Evolutionary conservation across 2,797 vertebrate genomes (phyloP).

Genomic region (Neoniphon sammara): DNA sequence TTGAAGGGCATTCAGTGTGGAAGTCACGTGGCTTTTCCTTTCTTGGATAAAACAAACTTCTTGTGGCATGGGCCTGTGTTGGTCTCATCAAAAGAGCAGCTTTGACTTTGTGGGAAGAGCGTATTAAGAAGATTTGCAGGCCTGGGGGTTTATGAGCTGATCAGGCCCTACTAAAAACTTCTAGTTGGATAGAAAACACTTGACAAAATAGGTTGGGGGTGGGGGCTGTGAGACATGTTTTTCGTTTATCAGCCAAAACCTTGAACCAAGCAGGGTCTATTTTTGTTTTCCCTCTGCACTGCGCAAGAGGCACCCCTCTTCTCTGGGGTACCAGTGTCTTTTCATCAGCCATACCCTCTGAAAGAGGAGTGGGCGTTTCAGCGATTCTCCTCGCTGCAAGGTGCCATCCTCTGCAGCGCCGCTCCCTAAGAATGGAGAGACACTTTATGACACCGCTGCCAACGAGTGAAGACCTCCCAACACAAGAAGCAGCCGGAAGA

Average conservation of each 20-base stretch:
- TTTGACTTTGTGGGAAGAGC: conserved; percentile 48
- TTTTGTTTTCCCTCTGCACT: conserved; percentile 3
- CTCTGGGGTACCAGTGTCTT: conserved; percentile 34
- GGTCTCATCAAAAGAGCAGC: conserved; percentile 30
- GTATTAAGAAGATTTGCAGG: conserved; percentile 26
- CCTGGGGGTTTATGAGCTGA: conserved; percentile 16
- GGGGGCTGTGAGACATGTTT: background rate
- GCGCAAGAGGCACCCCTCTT: conserved; percentile 11
- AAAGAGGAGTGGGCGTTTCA: conserved; percentile 78
- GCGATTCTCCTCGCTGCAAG: conserved; percentile 81
- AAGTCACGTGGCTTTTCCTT: conserved; percentile 66
- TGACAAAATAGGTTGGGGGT: background rate
- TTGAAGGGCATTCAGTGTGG: conserved; percentile 50
- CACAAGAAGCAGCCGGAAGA: conserved; percentile 34
- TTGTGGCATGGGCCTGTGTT: conserved; percentile 17
- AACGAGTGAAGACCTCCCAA: background rate
- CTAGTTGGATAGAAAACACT: background rate
- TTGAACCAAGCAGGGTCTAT: conserved; percentile 1
- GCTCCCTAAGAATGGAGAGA: conserved; percentile 42
- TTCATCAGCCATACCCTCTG: conserved; percentile 45
- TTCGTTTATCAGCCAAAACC: conserved; percentile 17
- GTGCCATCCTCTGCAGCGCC: conserved; percentile 70
- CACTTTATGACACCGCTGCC: conserved; percentile 67
- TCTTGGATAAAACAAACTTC: conserved; percentile 62
- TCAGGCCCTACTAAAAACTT: conserved; percentile 5